phyloP scores from a whole-genome alignment of 2,113 vertebrate genomes.

The Microtus ochrogaster region DNA sequence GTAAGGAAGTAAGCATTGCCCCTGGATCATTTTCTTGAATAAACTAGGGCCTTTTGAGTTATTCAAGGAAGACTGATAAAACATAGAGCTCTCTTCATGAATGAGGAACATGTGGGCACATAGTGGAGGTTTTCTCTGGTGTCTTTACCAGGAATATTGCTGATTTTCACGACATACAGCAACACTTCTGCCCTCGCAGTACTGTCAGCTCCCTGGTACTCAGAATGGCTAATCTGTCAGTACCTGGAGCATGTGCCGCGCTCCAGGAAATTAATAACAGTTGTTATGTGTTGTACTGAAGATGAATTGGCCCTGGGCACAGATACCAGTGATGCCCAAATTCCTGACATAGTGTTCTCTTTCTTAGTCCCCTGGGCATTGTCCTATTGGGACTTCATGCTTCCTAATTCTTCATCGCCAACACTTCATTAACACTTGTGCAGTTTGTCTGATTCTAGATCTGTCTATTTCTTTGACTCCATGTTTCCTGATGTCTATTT shows the following conservation, averaged over 20 bases:
- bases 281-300: background rate
- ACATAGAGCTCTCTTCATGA: too few species aligned
- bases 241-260: background rate
- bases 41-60: background rate
- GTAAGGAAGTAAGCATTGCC: background rate
- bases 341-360: background rate
- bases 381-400: background rate
- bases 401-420: rapidly evolving
- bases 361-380: background rate
- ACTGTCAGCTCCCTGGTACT: background rate
- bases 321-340: background rate
- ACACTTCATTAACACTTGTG: background rate
- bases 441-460: background rate
- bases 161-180: background rate
- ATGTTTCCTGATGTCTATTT: background rate
- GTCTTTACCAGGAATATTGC: background rate
- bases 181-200: background rate
- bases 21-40: background rate
- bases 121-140: background rate
- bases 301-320: background rate
- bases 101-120: background rate
- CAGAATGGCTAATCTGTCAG: background rate
- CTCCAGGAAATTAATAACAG: background rate
- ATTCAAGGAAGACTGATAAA: background rate
- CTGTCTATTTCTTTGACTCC: background rate